Base-by-base conservation (phyloP, 2,888 invertebrate species). In the Aporophyla nigra region DNA sequence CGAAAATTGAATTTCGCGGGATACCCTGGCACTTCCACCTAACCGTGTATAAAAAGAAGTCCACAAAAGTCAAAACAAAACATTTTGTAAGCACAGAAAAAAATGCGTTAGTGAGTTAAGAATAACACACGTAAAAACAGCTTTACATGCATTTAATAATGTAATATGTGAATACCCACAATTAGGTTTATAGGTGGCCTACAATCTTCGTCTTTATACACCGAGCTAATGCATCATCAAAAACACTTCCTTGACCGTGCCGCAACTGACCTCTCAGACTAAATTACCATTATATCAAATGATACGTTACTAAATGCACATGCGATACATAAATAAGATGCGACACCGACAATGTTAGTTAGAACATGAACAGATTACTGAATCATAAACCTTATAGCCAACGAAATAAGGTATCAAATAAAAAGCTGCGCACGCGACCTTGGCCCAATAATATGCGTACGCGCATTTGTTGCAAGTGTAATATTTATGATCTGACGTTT, bases 371-470 rank as follows among this genome's bases (percentile, higher is more conserved):
- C 62, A 49, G 53, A 62, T 71, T 49, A 80, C 71, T 68, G 59
- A 75, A 89, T 71, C 83, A 80, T 82, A 78, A 87, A 77, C 83
- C 86, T 86, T 90, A 78, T 49, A 1, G 0, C 0, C 49, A 62
- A 67, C 51, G 69, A 40, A 62, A 81, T 86, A 90, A 86, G 82
- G 82, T 86, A 63, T 77, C 75, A 75, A 78, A 79, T 75, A 53
- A 76, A 68, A 62, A 49, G 53, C 61, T 72, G 65, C 46, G 43
- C 51, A 63, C 54, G 63, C 84, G 90, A 90, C 96, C 95, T 95
- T 95, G 95, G 91, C 94, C 95, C 87, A 93, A 93, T 93, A 93
- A 90, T 90, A 85, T 92, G 93, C 93, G 91, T 84, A 86, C 82
- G 92, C 93, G 92, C 92, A 91, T 86, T 88, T 84, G 82, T 80